Evolutionary conservation across 2,888 invertebrate species (phyloP), one percentile per base, ranked within the genome.

Genomic region (Cerastis leucographa): DNA sequence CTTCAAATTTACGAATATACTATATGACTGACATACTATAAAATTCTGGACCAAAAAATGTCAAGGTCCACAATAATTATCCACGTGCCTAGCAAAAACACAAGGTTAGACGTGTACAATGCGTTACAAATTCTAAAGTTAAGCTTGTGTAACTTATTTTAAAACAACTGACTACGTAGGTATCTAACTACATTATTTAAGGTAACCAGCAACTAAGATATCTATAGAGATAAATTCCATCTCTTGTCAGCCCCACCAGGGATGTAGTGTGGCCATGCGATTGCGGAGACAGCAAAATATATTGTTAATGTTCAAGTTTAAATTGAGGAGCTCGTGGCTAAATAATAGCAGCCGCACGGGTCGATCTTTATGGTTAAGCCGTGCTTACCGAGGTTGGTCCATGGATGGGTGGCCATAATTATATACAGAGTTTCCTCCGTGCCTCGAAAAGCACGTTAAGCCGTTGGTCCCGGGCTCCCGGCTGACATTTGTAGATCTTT

Each of bases 151-250:
- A 59, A 79, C 74, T 64, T 54, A 64, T 71, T 76, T 14, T 44
- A 25, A 54, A 56, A 64, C 17, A 61, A 64, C 35, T 14, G 14
- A 25, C 25, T 40, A 14, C 51, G 8, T 70, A 17, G 12, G 19
- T 35, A 62, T 6, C 12, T 46, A n/a, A 5, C 1, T 42, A n/a
- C 40, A 46, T 74, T 40, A 46, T 70, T 12, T 71, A 59, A 72
- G 29, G 17, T 71, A 59, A 51, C 35, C 65, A 83, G 51, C 68
- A 25, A 42, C 17, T 71, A 78, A 72, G 69, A 75, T 80, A 78
- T 78, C 71, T 68, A 42, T 66, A 77, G 49, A 77, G 80, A 86
- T 84, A 75, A 88, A 84, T 80, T 77, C 72, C 70, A 67, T 71
- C 67, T 77, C 71, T 84, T 61, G 83, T 75, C 64, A 44, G 64